Conservation (phyloP, 53 echinoderm and acorn worm genomes). For the Paelopatides confundens region DNA sequence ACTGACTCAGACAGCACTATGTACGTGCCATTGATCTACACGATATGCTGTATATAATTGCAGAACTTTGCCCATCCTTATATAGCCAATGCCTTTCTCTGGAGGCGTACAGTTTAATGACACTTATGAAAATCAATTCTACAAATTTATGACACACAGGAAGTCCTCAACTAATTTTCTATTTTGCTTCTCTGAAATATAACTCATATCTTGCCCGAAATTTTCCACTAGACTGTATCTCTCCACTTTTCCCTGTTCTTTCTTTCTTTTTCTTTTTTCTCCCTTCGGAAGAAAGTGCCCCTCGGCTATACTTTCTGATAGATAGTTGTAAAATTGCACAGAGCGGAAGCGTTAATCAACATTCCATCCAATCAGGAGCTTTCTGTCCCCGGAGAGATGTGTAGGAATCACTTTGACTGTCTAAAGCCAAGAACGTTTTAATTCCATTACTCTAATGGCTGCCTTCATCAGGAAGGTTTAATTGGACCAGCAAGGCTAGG, state of each 20-base stretch:
- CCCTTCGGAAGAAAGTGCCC: constrained; percentile 16
- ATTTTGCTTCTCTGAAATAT: constrained; percentile 15
- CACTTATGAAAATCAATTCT: constrained; percentile 33
- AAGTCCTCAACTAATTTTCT: constrained; percentile 28
- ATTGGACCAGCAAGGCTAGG: constrained; percentile 41
- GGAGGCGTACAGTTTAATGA: not conserved
- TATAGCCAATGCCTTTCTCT: not conserved
- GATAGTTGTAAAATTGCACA: constrained; percentile 45
- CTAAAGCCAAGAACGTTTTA: constrained; percentile 50
- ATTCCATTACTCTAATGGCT: constrained; percentile 80
- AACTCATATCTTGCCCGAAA: constrained; percentile 10
- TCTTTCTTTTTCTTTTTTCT: not conserved
- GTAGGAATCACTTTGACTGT: constrained; percentile 35
- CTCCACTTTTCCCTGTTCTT: not conserved
- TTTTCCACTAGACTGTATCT: not conserved
- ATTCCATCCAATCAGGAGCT: constrained; percentile 39
- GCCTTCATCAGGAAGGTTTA: constrained; percentile 25
- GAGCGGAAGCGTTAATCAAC: constrained; percentile 49
- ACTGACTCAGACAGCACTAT: too few species aligned
- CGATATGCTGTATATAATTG: too few species aligned
- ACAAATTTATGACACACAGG: constrained; percentile 42
- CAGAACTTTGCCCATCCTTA: not conserved
- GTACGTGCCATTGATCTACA: too few species aligned
- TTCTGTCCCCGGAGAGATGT: not conserved
- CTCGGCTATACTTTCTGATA: constrained; percentile 33